Evolutionary conservation across 2,113 vertebrate genomes (phyloP), one percentile per base, ranked within the genome.

Genomic region (Rhinolophus sinicus): DNA sequence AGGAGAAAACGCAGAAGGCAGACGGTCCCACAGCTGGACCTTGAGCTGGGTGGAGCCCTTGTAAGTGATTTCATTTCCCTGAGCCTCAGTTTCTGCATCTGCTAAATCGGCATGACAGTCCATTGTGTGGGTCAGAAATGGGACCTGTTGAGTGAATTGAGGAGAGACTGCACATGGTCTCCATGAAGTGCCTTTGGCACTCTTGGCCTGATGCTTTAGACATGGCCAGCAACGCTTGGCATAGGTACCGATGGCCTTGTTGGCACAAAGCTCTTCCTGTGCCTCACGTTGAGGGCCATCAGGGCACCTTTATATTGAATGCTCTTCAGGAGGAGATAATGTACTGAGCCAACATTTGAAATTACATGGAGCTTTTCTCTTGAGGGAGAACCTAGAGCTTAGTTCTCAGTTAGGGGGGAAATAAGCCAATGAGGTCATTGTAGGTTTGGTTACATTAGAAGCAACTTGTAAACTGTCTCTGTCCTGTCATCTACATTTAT

Each of bases 401-500:
- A 22, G 19, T 54, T 88, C 60, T 81, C 8, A 78, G 1, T 15
- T 22, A 28, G 69, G 4, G 33, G 0, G 33, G 28, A 18, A 16
- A 47, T 5, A 16, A 60, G 54, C 52, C 14, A 16, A 0, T 10
- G 38, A 83, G 35, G 54, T 14, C 10, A 1, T 6, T 19, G 38
- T 52, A 30, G 88, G 30, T 47, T 72, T 69, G 83, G 24, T 60
- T 62, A 35, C 11, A 9, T 35, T 4, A 8, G 35, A 69, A 44
- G 69, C 15, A 56, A 50, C 62, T 67, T 3, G 7, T 6, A 16
- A 80, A 60, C 40, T 14, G 0, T 38, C 26, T 21, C 54, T 28
- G 5, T 67, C 15, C 9, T 12, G 26, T 2, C 13, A 13, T 24
- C 12, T 1, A 0, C 11, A 4, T 22, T 58, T n/a, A 21, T 26